A percentile compares a stretch with the other conserved stretches of the same genome.
phyloP scores from a whole-genome alignment of 1,140 invertebrate genomes.

The Drosophila tropicalis region DNA sequence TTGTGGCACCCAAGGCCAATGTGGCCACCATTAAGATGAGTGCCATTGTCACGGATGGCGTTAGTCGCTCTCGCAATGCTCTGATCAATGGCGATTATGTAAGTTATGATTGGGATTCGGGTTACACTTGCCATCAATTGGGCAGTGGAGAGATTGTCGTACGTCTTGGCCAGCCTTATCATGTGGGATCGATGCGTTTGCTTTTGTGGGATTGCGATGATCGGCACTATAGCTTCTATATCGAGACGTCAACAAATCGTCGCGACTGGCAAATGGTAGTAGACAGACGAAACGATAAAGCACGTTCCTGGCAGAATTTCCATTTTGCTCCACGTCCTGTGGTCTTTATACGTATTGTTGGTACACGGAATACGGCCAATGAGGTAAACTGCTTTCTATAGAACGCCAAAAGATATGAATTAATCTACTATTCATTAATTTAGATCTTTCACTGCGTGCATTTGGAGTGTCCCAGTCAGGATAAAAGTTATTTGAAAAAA shows the following conservation, averaged over 20 bases:
- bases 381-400: conserved; percentile 86
- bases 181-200: conserved; percentile 95
- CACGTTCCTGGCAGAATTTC: conserved; percentile 95
- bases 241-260: conserved; percentile 97
- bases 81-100: conserved; percentile 97
- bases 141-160: conserved; percentile 97
- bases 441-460: conserved; percentile 99
- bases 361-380: conserved; percentile 98
- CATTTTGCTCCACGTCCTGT: conserved; percentile 92
- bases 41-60: conserved; percentile 97
- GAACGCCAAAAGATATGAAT: not conserved
- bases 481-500: conserved; percentile 65
- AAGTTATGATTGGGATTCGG: conserved; percentile 98
- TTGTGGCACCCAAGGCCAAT: conserved; percentile 93
- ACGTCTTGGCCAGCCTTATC: conserved; percentile 97
- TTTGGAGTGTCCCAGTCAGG: conserved; percentile 95
- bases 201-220: conserved; percentile 99
- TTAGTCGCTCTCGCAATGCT: conserved; percentile 95
- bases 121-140: conserved; percentile 99
- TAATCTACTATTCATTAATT: conserved; percentile 10
- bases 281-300: conserved; percentile 85
- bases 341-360: conserved; percentile 97
- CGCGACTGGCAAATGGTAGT: conserved; percentile 94
- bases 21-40: conserved; percentile 94
- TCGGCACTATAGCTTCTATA: conserved; percentile 96